phyloP scores from a whole-genome alignment of 1,140 invertebrate species.

The Anoplophora glabripennis region DNA sequence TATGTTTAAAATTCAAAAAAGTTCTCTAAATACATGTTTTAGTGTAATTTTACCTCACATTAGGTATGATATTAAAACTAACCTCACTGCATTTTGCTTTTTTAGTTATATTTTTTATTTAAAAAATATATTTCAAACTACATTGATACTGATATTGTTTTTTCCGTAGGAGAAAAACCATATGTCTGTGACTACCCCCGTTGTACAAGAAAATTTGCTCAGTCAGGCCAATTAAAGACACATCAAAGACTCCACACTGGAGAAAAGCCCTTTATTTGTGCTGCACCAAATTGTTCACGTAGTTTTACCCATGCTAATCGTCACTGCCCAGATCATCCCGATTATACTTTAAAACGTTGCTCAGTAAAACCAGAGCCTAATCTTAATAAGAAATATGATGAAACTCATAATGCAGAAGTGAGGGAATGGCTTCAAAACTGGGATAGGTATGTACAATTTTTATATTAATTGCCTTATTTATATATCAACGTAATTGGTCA shows the following conservation, averaged over 20 bases:
- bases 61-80: no score
- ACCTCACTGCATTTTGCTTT: no score
- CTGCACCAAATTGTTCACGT: constrained; percentile 62
- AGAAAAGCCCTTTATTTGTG: constrained; percentile 78
- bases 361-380: constrained; percentile 57
- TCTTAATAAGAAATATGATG: constrained; percentile 44
- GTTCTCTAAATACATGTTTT: neutral
- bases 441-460: constrained; percentile 58
- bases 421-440: constrained; percentile 50
- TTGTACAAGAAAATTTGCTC: constrained; percentile 74
- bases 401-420: constrained; percentile 43
- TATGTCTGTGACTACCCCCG: constrained; percentile 77
- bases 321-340: constrained; percentile 68
- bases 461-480: no score
- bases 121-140: neutral
- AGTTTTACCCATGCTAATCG: constrained; percentile 81
- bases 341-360: constrained; percentile 56
- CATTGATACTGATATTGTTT: neutral
- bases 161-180: constrained; percentile 67
- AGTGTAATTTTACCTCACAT: no score
- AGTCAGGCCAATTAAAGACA: constrained; percentile 81
- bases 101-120: no score
- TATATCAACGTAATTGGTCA: no score
- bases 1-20: neutral
- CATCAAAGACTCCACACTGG: constrained; percentile 80